phyloP scores from a whole-genome alignment of 2,888 invertebrate genomes.

The Salticus scenicus region DNA sequence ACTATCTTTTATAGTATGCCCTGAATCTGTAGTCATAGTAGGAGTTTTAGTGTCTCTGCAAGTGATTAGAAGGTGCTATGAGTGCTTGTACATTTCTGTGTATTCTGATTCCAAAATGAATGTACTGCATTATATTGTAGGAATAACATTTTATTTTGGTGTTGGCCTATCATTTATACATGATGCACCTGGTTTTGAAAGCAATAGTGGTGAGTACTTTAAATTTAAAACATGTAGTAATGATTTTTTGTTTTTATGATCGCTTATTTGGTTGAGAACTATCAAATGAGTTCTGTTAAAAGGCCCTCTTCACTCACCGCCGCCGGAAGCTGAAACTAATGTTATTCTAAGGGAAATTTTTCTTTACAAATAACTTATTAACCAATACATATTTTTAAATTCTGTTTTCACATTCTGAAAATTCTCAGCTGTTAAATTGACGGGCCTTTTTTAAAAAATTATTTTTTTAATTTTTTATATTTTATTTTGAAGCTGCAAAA shows the following conservation, averaged over 20 bases:
- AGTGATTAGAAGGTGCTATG: slow-evolving; percentile 85
- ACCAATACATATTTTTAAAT: too few relatives aligned
- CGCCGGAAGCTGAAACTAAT: too few relatives aligned
- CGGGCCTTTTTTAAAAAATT: too few relatives aligned
- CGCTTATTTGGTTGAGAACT: not conserved
- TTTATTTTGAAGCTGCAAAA: too few relatives aligned
- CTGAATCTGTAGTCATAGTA: slow-evolving; percentile 68
- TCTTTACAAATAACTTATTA: too few relatives aligned
- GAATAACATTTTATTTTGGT: slow-evolving; percentile 86
- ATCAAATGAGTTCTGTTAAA: not conserved
- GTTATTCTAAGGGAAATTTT: too few relatives aligned
- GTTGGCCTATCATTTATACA: slow-evolving; percentile 74
- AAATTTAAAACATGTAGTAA: not conserved
- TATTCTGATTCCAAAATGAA: slow-evolving; percentile 89
- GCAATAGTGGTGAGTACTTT: slow-evolving; percentile 55
- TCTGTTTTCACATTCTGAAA: too few relatives aligned
- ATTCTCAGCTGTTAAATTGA: too few relatives aligned
- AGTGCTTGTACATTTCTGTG: slow-evolving; percentile 86
- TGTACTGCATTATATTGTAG: slow-evolving; percentile 85
- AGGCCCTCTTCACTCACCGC: too few relatives aligned
- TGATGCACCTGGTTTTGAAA: slow-evolving; percentile 74
- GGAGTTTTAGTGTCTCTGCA: slow-evolving; percentile 79
- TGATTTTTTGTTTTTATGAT: too few relatives aligned
- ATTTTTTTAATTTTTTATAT: not conserved
- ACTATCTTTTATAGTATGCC: slow-evolving; percentile 57